These are phyloP conservation scores for Linhomoeus sp. DNA, from an alignment of 2,888 invertebrate genomes.

Conservation along the genomic window DNA sequence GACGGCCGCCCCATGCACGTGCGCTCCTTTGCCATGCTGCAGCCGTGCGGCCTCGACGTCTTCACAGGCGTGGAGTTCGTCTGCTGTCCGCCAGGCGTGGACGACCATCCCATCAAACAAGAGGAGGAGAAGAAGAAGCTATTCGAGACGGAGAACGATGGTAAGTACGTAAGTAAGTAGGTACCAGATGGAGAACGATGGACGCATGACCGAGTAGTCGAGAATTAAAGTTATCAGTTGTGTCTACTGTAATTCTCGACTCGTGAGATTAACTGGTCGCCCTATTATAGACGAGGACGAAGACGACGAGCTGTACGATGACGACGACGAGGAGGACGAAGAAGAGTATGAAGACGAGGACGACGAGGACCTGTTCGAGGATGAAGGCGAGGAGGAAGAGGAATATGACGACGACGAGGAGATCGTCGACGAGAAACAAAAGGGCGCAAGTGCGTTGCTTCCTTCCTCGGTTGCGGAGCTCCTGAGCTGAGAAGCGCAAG, in stretches of 20 bases:
- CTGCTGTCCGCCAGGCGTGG: constrained; percentile 95
- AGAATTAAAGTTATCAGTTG: no score
- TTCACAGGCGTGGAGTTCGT: constrained; percentile 98
- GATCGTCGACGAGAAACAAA: constrained; percentile 5
- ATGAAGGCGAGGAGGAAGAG: constrained; percentile 9
- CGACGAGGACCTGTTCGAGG: constrained; percentile 13
- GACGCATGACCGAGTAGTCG: no score
- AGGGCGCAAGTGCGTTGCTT: no score
- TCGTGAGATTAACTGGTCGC: no score
- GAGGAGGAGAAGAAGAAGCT: constrained; percentile 40
- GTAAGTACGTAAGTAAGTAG: not conserved
- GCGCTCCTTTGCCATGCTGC: constrained; percentile 83
- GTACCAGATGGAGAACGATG: no score
- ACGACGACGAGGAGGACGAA: constrained; percentile 17
- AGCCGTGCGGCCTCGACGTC: constrained; percentile 87
- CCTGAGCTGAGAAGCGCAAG: no score
- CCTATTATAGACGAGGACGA: constrained; percentile 42
- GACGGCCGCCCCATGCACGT: constrained; percentile 74
- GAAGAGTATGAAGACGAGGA: constrained; percentile 20
- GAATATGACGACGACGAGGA: constrained; percentile 12
- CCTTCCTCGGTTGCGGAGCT: no score
- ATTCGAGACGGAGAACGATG: no score
- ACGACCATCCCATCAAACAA: no score
- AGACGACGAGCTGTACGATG: constrained; percentile 44
- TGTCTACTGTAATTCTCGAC: no score